These are phyloP conservation scores for Xenentodon cancila DNA, from an alignment of 2,797 vertebrate species.

Conservation along the genomic window DNA sequence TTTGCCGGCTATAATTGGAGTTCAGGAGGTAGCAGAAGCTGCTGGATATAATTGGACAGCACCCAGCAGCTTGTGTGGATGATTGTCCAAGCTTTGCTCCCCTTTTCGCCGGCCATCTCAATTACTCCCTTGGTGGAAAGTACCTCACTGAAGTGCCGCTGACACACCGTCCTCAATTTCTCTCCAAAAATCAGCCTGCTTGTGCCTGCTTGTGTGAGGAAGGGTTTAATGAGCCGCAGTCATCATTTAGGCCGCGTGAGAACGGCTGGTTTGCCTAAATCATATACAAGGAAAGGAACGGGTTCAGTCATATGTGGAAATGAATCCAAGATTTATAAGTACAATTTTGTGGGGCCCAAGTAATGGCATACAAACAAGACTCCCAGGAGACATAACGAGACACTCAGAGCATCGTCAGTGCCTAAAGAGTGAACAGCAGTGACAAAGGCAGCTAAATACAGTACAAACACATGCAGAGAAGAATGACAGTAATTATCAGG, in stretches of 20 bases:
- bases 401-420: constrained; percentile 5
- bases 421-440: constrained; percentile 32
- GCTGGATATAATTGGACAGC: constrained; percentile 77
- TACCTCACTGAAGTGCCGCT: constrained; percentile 40
- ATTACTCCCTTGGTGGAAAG: constrained; percentile 68
- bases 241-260: not conserved
- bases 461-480: constrained; percentile 2
- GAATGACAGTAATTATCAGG: constrained; percentile 61
- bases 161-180: constrained; percentile 56
- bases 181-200: constrained; percentile 20
- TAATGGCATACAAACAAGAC: constrained; percentile 12
- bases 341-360: not conserved
- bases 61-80: constrained; percentile 68
- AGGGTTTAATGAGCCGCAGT: constrained; percentile 34
- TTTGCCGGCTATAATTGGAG: constrained; percentile 75
- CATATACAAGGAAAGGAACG: constrained; percentile 19
- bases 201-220: not conserved
- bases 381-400: constrained; percentile 7
- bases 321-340: constrained; percentile 30
- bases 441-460: constrained; percentile 10
- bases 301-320: constrained; percentile 27
- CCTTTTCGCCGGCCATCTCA: constrained; percentile 65
- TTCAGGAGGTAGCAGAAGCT: constrained; percentile 67
- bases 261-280: constrained; percentile 37
- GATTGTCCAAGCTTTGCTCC: constrained; percentile 60